Evolutionary conservation across 1,140 invertebrate species (phyloP).

Genomic region (Lepidurus packardi): DNA sequence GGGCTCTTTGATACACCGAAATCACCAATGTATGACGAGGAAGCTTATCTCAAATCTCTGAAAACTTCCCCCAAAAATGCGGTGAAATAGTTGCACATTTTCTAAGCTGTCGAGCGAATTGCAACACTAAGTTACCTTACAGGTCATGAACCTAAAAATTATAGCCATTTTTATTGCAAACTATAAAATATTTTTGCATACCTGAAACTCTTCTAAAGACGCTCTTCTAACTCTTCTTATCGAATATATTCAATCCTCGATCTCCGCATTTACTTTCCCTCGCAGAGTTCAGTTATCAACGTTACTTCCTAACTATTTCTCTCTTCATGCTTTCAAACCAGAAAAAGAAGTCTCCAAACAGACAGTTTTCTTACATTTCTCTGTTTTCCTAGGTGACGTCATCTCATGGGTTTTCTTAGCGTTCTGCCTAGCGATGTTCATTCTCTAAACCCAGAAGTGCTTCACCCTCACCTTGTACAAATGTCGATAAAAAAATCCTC

Average conservation of each 20-base stretch:
- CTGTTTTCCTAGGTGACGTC: not conserved
- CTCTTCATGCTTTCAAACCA: not conserved
- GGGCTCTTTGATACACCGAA: not conserved
- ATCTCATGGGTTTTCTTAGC: conserved; percentile 1
- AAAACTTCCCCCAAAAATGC: no score
- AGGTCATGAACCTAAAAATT: no score
- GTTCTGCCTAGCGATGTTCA: not conserved
- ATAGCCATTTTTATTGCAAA: no score
- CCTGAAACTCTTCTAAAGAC: no score
- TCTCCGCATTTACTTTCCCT: no score
- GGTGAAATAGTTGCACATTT: no score
- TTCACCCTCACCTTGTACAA: not conserved
- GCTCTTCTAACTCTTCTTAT: no score
- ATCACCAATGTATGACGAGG: not conserved
- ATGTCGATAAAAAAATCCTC: not conserved
- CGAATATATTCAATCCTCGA: no score
- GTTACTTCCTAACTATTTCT: not conserved
- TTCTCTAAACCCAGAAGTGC: not conserved
- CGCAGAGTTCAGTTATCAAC: not conserved
- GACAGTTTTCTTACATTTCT: not conserved
- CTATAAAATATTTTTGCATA: no score
- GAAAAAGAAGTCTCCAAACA: not conserved
- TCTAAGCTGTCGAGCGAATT: no score
- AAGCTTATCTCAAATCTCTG: no score
- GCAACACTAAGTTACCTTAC: no score